phyloP scores from a whole-genome alignment of 2,888 invertebrate species.

The Orchesella flavescens region DNA sequence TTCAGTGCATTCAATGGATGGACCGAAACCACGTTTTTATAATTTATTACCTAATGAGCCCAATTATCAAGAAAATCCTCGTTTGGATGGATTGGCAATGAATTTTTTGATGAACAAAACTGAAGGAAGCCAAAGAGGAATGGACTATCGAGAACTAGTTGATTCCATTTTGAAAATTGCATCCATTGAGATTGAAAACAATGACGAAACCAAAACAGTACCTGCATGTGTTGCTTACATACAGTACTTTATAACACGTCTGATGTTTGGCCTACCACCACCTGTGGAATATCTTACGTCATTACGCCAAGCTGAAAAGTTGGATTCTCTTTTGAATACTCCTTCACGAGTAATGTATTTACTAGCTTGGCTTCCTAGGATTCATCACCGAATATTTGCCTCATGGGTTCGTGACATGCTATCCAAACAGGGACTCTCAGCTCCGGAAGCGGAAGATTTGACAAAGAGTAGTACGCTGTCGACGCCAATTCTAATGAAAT shows the following conservation, averaged over 20 bases:
- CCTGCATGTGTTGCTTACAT: constrained; percentile 56
- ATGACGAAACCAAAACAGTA: neutral
- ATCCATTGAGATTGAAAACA: constrained; percentile 75
- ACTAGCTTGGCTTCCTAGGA: constrained; percentile 70
- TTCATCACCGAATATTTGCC: constrained; percentile 68
- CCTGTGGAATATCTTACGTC: constrained; percentile 68
- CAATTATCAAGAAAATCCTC: constrained; percentile 87
- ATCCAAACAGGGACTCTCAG: constrained; percentile 70
- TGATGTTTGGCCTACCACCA: constrained; percentile 71
- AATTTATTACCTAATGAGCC: constrained; percentile 87
- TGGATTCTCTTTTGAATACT: constrained; percentile 33
- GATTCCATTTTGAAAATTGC: constrained; percentile 90
- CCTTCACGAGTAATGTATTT: constrained; percentile 67
- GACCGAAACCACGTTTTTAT: constrained; percentile 92
- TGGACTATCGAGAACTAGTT: constrained; percentile 89
- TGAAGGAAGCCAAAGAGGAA: constrained; percentile 76
- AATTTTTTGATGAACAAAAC: constrained; percentile 95
- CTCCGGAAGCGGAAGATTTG: constrained; percentile 68
- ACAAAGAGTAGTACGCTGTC: constrained; percentile 47
- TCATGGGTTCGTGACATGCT: constrained; percentile 71
- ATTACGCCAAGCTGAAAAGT: constrained; percentile 43
- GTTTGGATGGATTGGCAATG: constrained; percentile 82
- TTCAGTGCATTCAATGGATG: constrained; percentile 74
- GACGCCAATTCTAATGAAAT: constrained; percentile 58
- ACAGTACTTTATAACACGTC: constrained; percentile 71